Conservation (phyloP, 1,140 invertebrate species). For the Arctopsyche grandis region DNA sequence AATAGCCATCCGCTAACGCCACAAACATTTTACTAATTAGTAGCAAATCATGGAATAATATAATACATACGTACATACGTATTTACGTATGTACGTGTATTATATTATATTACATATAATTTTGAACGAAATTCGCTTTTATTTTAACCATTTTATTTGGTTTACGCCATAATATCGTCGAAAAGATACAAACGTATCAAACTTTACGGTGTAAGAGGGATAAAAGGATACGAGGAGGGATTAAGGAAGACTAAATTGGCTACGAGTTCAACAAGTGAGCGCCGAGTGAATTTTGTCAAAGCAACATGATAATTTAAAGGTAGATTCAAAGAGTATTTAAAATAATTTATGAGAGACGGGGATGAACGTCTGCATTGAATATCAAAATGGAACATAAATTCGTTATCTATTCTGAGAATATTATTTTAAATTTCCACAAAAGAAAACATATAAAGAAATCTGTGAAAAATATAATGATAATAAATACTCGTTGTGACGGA, state of each 20-base stretch:
- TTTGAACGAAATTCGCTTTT: too few species aligned
- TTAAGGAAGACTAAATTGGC: neutral
- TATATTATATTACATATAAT: too few species aligned
- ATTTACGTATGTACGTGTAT: too few species aligned
- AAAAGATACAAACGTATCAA: neutral
- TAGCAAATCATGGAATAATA: too few species aligned
- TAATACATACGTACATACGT: too few species aligned
- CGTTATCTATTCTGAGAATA: neutral
- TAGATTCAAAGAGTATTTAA: neutral
- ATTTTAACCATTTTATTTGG: too few species aligned
- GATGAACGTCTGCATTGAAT: neutral
- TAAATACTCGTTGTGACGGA: too few species aligned
- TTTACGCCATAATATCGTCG: neutral
- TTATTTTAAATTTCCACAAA: neutral
- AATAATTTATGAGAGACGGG: conserved; percentile 16
- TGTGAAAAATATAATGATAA: too few species aligned
- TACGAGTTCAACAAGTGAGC: neutral
- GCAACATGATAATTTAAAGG: conserved; percentile 22
- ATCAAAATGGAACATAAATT: neutral
- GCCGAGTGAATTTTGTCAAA: conserved; percentile 7
- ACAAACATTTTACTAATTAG: too few species aligned
- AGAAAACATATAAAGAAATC: too few species aligned
- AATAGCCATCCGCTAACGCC: too few species aligned
- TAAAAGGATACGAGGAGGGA: neutral
- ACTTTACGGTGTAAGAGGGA: neutral